These are phyloP conservation scores for Limnephilus marmoratus DNA, from an alignment of 2,888 invertebrate species.

Conservation along the genomic window DNA sequence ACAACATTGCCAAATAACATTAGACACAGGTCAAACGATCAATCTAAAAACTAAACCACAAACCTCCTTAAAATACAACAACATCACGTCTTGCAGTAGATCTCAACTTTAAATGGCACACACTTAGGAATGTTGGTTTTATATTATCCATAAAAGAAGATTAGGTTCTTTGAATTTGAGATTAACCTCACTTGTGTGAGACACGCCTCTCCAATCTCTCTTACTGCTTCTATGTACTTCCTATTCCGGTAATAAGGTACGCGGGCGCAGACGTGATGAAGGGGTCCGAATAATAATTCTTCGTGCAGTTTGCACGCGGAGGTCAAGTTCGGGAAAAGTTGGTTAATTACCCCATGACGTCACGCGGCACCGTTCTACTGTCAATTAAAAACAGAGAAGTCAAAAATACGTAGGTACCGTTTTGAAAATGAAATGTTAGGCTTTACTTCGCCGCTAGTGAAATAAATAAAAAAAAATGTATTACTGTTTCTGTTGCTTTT, in stretches of 20 bases:
- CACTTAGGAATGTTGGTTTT: not conserved
- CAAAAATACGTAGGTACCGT: not conserved
- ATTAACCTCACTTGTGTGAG: not conserved
- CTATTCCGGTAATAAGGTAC: not conserved
- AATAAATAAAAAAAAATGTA: not conserved
- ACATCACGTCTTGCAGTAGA: not conserved
- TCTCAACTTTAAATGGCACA: not conserved
- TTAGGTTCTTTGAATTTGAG: not conserved
- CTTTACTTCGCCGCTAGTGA: not conserved
- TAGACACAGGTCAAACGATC: not conserved
- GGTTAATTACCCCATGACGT: slow-evolving; percentile 40
- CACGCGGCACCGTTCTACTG: slow-evolving; percentile 10
- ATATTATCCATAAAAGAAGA: not conserved
- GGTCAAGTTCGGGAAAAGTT: slow-evolving; percentile 39
- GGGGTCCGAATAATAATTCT: slow-evolving; percentile 16
- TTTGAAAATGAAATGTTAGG: not conserved
- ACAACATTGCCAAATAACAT: not conserved
- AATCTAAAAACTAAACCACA: not conserved
- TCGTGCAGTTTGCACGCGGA: slow-evolving; percentile 4
- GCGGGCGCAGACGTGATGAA: not conserved
- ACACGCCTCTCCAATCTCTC: not conserved
- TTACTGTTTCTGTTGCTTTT: too few species aligned
- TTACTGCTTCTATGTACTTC: not conserved
- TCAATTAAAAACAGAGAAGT: not conserved
- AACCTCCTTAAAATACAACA: not conserved